These are phyloP conservation scores for Neodiprion virginianus DNA, from an alignment of 1,140 invertebrate species.

Conservation along the genomic window DNA sequence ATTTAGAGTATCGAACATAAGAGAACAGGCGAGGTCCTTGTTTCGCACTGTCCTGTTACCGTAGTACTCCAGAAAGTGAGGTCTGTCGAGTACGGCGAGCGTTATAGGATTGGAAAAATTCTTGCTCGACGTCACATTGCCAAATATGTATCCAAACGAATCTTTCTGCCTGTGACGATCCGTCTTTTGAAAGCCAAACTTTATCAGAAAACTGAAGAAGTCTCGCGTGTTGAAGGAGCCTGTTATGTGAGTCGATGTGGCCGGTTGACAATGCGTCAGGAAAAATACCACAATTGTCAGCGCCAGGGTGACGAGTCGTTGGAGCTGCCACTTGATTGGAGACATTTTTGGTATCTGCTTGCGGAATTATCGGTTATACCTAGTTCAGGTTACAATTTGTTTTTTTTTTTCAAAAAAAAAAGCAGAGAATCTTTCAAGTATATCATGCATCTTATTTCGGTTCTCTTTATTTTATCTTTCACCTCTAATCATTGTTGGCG, in stretches of 20 bases:
- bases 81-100: constrained; percentile 85
- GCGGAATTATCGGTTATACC: too few species aligned
- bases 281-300: not conserved
- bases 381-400: too few species aligned
- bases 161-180: constrained; percentile 79
- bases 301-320: not conserved
- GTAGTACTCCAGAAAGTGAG: constrained; percentile 89
- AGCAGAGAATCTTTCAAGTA: too few species aligned
- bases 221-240: constrained; percentile 74
- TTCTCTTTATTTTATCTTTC: too few species aligned
- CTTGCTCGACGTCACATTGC: constrained; percentile 83
- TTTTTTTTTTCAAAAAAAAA: too few species aligned
- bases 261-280: not conserved
- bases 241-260: constrained; percentile 61
- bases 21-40: constrained; percentile 75
- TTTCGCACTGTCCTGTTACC: constrained; percentile 72
- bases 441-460: too few species aligned
- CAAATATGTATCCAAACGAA: constrained; percentile 93
- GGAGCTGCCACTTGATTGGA: not conserved
- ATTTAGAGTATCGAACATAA: constrained; percentile 87
- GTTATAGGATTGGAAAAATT: constrained; percentile 75
- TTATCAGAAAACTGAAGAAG: constrained; percentile 91
- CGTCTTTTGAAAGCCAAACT: constrained; percentile 98
- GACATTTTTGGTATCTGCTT: not conserved
- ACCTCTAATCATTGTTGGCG: too few species aligned